These are phyloP conservation scores for Pollachius pollachius DNA, from an alignment of 2,113 vertebrate genomes.

Conservation along the genomic window DNA sequence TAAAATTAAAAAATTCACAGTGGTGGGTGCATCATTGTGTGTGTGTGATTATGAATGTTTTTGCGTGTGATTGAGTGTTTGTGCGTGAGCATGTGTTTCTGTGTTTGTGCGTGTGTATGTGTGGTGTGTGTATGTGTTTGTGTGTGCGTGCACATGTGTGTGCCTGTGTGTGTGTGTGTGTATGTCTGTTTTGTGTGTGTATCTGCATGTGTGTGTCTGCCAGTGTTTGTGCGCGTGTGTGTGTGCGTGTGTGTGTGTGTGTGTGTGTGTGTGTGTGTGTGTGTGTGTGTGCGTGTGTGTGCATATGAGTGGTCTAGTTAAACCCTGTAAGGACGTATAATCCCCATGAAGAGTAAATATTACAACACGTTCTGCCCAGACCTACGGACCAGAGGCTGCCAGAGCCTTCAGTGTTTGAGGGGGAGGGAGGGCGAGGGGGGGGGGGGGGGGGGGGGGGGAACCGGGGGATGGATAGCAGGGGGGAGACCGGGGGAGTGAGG, in stretches of 20 bases:
- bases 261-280: constrained; percentile 14
- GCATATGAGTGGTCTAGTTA: constrained; percentile 50
- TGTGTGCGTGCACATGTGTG: not conserved
- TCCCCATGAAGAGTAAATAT: constrained; percentile 71
- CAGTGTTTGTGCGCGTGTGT: too few relatives aligned
- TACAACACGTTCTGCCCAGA: constrained; percentile 51
- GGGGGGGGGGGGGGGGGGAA: constrained; percentile 10
- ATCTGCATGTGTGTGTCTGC: too few relatives aligned
- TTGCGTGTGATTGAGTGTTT: not conserved
- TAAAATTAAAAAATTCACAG: too few relatives aligned
- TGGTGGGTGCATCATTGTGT: not conserved
- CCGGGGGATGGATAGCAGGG: not conserved
- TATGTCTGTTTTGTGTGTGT: too few relatives aligned
- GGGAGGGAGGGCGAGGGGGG: constrained; percentile 3
- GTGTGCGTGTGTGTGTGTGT: not conserved
- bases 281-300: constrained; percentile 7
- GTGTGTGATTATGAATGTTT: not conserved
- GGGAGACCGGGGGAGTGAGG: not conserved
- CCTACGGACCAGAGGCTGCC: constrained; percentile 35
- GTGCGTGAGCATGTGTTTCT: too few relatives aligned
- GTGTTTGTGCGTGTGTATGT: constrained; percentile 5
- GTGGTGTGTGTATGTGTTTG: constrained; percentile 11
- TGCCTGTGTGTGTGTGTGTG: constrained; percentile 10
- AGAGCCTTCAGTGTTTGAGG: constrained; percentile 5
- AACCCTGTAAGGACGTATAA: constrained; percentile 73